Evolutionary conservation across 2,888 invertebrate species (phyloP), one percentile per base, ranked within the genome.

Genomic region (Crioceris asparagi): DNA sequence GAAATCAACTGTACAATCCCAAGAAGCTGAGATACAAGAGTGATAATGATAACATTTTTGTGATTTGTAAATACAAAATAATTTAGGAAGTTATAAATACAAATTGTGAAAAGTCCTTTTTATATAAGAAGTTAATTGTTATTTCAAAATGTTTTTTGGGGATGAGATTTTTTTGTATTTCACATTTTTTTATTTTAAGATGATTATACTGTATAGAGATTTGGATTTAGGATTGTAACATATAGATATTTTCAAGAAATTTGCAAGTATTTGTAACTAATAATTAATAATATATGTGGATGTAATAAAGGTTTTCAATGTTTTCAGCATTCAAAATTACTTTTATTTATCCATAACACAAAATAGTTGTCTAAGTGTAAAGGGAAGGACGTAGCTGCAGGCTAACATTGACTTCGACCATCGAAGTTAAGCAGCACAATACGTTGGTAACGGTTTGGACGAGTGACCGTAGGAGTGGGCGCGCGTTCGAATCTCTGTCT

Each of bases 11-110:
- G 74, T 68, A 61, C 73, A 69, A 62, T 68, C 67, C 47, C 72
- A 73, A 36, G 81, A 80, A 53, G 67, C 72, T 45, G 80, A 79
- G 55, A 66, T 77, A 62, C 70, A 73, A 59, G 81, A 82, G 74
- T 79, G 72, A 72, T 53, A 82, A 74, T 79, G 72, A 72, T 53
- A 52, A 48, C 47, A 48, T 51, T 49, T 55, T 53, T 54, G 54
- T 55, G 53, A 56, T 55, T 46, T 56, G 55, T 54, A 55, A 38
- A 55, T 55, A 53, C 21, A 39, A 38, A 38, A 33, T 38, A 34
- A 43, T 40, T 38, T 35, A 32, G 23, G 31, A 32, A 34, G 25
- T 33, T 32, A 36, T 36, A 41, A 43, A n/a, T n/a, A n/a, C n/a
- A n/a, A 32, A 37, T 39, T 35, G 41, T 40, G 38, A 33, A 32